phyloP scores from a whole-genome alignment of 1,140 invertebrate species.

The Drosophila lini region DNA sequence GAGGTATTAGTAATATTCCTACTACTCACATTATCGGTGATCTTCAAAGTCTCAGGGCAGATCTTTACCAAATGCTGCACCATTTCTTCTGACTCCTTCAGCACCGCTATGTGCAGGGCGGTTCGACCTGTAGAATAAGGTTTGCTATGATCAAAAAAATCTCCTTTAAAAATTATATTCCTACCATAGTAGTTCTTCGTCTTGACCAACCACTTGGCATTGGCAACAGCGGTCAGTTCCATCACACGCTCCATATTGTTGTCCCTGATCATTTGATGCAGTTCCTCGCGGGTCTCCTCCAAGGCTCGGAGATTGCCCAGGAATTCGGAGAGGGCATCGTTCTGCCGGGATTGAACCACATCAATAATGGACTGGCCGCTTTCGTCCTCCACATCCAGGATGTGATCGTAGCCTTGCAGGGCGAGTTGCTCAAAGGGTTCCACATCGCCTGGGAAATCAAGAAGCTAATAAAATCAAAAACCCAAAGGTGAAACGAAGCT shows the following conservation, averaged over 20 bases:
- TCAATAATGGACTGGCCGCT: slow-evolving; percentile 88
- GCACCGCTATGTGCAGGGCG: slow-evolving; percentile 92
- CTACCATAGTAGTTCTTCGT: slow-evolving; percentile 90
- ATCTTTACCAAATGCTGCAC: slow-evolving; percentile 89
- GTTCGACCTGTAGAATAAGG: slow-evolving; percentile 85
- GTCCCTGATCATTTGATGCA: slow-evolving; percentile 90
- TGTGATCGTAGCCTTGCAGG: slow-evolving; percentile 94
- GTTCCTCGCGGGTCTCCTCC: slow-evolving; percentile 90
- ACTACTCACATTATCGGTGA: slow-evolving; percentile 93
- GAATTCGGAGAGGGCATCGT: slow-evolving; percentile 88
- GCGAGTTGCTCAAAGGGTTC: slow-evolving; percentile 91
- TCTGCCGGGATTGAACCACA: slow-evolving; percentile 87
- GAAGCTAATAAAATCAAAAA: background rate
- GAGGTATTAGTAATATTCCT: no score
- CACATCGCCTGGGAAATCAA: slow-evolving; percentile 87
- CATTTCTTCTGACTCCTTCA: slow-evolving; percentile 91
- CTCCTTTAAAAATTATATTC: background rate
- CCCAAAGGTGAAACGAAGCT: background rate
- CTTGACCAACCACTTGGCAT: slow-evolving; percentile 88
- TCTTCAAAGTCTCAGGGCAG: slow-evolving; percentile 89
- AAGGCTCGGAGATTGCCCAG: slow-evolving; percentile 89
- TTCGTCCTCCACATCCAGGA: slow-evolving; percentile 91
- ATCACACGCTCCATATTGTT: slow-evolving; percentile 87
- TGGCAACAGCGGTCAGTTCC: slow-evolving; percentile 86
- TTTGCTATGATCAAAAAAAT: background rate